Conservation (phyloP, 2,888 invertebrate species). For the Epistrophe grossulariae region DNA sequence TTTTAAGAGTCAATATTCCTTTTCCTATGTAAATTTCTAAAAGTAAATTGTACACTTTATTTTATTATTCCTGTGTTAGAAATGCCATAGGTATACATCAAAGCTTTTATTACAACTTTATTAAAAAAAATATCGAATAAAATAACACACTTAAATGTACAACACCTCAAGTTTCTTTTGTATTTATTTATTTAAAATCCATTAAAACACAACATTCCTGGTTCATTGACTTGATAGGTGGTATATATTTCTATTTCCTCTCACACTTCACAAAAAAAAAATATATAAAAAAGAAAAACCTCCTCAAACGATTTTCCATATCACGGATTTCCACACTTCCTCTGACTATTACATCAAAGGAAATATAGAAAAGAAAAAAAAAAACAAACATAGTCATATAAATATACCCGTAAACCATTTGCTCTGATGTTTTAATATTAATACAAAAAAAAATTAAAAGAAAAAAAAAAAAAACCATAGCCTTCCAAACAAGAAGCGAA, state of each 20-base stretch:
- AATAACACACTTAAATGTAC: background rate
- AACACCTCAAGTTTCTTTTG: background rate
- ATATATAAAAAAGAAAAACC: background rate
- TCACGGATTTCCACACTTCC: conserved; percentile 10
- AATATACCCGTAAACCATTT: conserved; percentile 3
- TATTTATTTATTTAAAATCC: background rate
- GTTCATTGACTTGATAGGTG: conserved; percentile 14
- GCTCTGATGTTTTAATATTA: conserved; percentile 20
- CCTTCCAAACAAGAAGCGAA: background rate
- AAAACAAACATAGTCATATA: background rate
- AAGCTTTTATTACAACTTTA: background rate
- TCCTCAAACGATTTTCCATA: conserved; percentile 26
- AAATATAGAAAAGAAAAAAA: background rate
- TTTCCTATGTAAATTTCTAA: no score
- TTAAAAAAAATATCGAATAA: background rate
- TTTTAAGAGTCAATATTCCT: no score
- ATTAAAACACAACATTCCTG: background rate
- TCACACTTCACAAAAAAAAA: background rate
- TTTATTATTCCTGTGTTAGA: no score
- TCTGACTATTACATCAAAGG: conserved; percentile 17
- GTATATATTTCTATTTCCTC: background rate
- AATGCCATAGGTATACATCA: no score
- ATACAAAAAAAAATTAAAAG: background rate
- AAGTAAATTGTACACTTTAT: no score
- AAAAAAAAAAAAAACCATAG: conserved; percentile 15